Base-by-base conservation (phyloP, 2,888 invertebrate species). In the Dioctria linearis region DNA sequence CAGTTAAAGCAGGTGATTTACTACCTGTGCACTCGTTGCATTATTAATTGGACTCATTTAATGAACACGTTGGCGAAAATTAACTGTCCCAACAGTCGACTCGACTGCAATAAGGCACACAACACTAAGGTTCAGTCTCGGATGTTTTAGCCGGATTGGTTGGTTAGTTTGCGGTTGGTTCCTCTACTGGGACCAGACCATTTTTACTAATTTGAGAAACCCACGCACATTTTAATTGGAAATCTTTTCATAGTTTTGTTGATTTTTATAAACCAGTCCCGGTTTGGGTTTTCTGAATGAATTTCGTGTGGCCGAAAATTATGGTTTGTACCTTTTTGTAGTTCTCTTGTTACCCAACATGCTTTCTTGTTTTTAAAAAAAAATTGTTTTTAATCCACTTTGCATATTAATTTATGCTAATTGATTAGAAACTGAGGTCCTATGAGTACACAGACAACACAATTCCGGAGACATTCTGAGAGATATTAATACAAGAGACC, bases 341-440 rank as follows among this genome's bases (percentile, higher is more conserved):
- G 51, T 11, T 9, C 54, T 67, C 69, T 79, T 57, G 67, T 67
- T 57, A 59, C 67, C 40, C 57, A 51, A 69, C 79, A 79, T 79
- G 67, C 66, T 66, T 79, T 57, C 6, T 59, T 51, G 51, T 76
- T 63, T 63, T 54, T 13, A 54, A 57, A 25, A 25, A 25, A 79
- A 67, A 79, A 79, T 78, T 57, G 51, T 54, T 67, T 66, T 67
- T 67, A 65, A 76, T 43, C 75, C 67, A 78, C 67, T 80, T 80
- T 76, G 82, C 83, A 83, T 83, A 82, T 83, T 83, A 83, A 83
- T 83, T 82, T 83, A 83, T 83, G 83, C 67, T 83, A 83, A 83
- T 83, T 83, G 83, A 83, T 83, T 83, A 81, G 42, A 82, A 51
- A 57, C 73, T 39, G 73, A 43, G 51, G 69, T 57, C 40, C 73